phyloP scores from a whole-genome alignment of 1,140 invertebrate genomes.

The Aleiodes sp. region DNA sequence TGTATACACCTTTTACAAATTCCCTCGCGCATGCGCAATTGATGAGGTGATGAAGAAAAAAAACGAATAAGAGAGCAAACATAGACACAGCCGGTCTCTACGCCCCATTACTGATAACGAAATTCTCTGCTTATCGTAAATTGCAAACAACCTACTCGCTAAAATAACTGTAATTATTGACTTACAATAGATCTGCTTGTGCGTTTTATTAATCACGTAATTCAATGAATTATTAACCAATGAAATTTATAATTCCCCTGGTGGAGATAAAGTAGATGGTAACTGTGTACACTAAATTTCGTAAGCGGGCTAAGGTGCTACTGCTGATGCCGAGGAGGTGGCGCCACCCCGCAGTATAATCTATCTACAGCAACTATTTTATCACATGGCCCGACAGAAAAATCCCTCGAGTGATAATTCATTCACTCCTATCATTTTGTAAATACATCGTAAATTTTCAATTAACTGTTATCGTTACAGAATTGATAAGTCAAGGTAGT shows the following conservation, averaged over 20 bases:
- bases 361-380: neutral
- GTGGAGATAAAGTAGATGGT: neutral
- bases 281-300: too few species aligned
- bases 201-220: neutral
- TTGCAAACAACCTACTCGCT: neutral
- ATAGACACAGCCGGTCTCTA: neutral
- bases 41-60: neutral
- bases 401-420: too few species aligned
- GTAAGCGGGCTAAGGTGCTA: neutral
- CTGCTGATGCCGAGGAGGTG: neutral
- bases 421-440: too few species aligned
- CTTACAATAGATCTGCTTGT: neutral
- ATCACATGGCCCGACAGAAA: neutral
- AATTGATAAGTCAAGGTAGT: too few species aligned
- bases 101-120: slow-evolving; percentile 8
- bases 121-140: neutral
- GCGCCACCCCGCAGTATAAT: neutral
- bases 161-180: neutral
- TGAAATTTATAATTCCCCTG: neutral
- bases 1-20: neutral
- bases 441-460: too few species aligned
- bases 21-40: neutral
- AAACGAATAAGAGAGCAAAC: too few species aligned
- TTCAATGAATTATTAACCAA: neutral
- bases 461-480: too few species aligned